phyloP scores from a whole-genome alignment of 2,888 invertebrate genomes.

The Rhingia campestris region DNA sequence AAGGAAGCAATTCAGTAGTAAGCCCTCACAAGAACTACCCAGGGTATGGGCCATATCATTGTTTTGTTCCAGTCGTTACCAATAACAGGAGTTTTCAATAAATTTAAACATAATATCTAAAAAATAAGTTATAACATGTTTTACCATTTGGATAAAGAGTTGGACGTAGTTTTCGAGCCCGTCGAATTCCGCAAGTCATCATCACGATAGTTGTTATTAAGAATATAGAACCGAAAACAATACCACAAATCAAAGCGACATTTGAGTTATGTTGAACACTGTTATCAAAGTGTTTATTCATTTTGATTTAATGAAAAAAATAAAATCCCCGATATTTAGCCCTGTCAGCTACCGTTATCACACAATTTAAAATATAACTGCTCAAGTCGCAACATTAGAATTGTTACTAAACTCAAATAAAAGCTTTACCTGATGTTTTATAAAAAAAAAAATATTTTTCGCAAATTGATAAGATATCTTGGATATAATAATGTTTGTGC shows the following conservation, averaged over 20 bases:
- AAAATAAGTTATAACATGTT: no score
- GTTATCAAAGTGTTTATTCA: not conserved
- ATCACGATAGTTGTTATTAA: not conserved
- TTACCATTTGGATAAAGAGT: not conserved
- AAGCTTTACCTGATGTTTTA: not conserved
- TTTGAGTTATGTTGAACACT: not conserved
- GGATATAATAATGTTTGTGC: not conserved
- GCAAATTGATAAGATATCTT: constrained; percentile 5
- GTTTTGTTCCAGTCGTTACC: no score
- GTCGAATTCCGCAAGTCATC: not conserved
- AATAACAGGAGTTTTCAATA: no score
- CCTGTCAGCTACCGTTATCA: constrained; percentile 1
- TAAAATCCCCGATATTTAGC: not conserved
- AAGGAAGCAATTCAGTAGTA: no score
- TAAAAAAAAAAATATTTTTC: not conserved
- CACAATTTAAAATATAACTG: constrained; percentile 3
- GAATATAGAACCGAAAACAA: constrained; percentile 9
- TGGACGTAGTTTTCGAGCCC: not conserved
- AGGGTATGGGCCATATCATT: no score
- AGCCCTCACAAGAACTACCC: no score
- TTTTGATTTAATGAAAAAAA: not conserved
- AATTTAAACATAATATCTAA: no score
- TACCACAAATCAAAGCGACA: constrained; percentile 10
- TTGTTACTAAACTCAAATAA: constrained; percentile 16
- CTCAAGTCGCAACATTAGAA: constrained; percentile 8